Evolutionary conservation across 2,888 invertebrate species (phyloP), one percentile per base, ranked within the genome.

Genomic region (Metalampra italica): DNA sequence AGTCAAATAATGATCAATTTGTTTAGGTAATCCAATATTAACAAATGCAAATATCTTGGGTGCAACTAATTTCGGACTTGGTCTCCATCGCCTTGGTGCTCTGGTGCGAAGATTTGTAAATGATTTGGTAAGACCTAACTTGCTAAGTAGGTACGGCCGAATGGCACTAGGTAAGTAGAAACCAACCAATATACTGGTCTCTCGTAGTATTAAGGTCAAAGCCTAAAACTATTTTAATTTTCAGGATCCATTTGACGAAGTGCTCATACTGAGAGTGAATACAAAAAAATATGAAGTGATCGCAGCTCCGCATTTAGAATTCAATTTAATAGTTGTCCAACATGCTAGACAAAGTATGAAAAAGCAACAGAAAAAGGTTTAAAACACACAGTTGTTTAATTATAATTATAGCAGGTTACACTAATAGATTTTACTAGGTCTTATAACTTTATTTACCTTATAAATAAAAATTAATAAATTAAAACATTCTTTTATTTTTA

Each of bases 221-320:
- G n/a, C n/a, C n/a, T n/a, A n/a, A n/a, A n/a, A n/a, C n/a, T n/a
- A n/a, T n/a, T n/a, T 32, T 12, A 43, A 45, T 29, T 56, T 62
- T n/a, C 63, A 88, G 87, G 77, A 88, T 55, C 66, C 72, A 0
- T 69, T 81, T 11, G 85, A 87, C 40, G 78, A 83, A 56, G 66
- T 81, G 7, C 48, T 84, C 36, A 66, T 78, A 38, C 49, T 84
- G 37, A 71, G 87, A 38, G 30, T 87, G 7, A 66, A 71, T 42
- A 88, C 86, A 1, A 75, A 64, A 37, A 83, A 82, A 52, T 57
- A 69, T 1, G 87, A 87, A 66, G 72, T 86, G 11, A 73, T 88
- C 59, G 46, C 78, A 9, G 75, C 75, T 0, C 84, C 85, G 0
- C 76, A 86, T 45, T 43, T 51, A 0, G 79, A 87, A 37, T 88